Evolutionary conservation across 2,888 invertebrate species (phyloP), one percentile per base, ranked within the genome.

Genomic region (Mycalesis mineus): DNA sequence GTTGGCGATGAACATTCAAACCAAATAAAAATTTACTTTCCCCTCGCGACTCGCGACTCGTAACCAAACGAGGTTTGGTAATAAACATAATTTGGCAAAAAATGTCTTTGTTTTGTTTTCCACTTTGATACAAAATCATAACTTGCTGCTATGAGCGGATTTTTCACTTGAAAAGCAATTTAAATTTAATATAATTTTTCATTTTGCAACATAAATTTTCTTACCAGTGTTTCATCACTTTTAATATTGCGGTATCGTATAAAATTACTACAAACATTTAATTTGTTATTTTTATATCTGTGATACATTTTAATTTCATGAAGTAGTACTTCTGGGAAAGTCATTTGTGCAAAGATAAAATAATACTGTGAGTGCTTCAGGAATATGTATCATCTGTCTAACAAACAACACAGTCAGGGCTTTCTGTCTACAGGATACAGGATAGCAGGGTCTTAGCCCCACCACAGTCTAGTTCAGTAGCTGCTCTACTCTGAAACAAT

Each of bases 1-100:
- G 28, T 39, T 36, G 42, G 53, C 45, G 45, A 55, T 55, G 57
- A 55, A 54, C 49, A 52, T 60, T 58, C 48, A 22, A 53, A 58
- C 47, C 42, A 55, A 60, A 62, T 57, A 57, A 58, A 47, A 41
- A 50, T 54, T 45, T 54, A 54, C 44, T 41, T 57, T 48, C 40
- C 49, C 48, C 52, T 37, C 13, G 52, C 45, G 52, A 57, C 52
- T 37, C 13, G 52, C 45, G 52, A 57, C 52, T 60, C 52, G 39
- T 54, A 57, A 50, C 41, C 41, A 50, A 60, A 56, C 40, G 60
- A 60, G 55, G 40, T 58, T 52, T 33, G 7, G 45, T 49, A 56
- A 60, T 60, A 60, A 60, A 50, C 28, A 47, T 50, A 53, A 60
- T 60, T 60, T 54, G 33, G 14, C 40, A 53, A 51, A 55, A 52